A percentile compares a stretch with the other conserved stretches of the same genome.
These are phyloP conservation scores for Bos javanicus DNA, from an alignment of 2,113 vertebrate species.

Conservation along the genomic window DNA sequence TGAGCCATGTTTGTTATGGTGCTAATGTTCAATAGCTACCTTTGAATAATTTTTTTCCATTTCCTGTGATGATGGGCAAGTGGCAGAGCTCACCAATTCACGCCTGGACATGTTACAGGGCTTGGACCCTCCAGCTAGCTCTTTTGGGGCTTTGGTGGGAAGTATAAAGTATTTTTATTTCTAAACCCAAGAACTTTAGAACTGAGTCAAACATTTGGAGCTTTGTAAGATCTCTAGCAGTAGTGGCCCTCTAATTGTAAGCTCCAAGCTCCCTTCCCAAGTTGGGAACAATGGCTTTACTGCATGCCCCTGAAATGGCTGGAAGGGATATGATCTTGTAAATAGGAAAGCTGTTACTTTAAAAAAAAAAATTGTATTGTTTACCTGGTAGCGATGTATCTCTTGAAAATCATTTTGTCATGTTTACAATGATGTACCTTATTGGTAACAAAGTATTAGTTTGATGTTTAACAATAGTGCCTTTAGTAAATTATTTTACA, in stretches of 20 bases:
- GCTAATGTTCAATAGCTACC: constrained; percentile 44
- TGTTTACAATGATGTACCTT: constrained; percentile 66
- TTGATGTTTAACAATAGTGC: constrained; percentile 69
- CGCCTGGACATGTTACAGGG: neutral
- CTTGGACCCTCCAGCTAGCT: neutral
- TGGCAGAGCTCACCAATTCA: neutral
- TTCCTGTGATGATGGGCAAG: constrained; percentile 2
- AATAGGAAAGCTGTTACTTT: constrained; percentile 42
- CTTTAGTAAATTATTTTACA: constrained; percentile 75
- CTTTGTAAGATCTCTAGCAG: neutral
- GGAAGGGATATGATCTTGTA: neutral
- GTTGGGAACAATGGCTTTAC: neutral
- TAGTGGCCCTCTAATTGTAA: neutral
- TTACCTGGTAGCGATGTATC: constrained; percentile 51
- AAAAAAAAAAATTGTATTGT: constrained; percentile 11
- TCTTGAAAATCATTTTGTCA: constrained; percentile 52
- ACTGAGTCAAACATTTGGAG: constrained; percentile 18
- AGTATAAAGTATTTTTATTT: neutral
- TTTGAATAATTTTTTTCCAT: constrained; percentile 11
- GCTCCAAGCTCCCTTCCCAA: neutral
- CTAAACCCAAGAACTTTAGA: constrained; percentile 27
- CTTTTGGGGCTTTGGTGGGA: neutral
- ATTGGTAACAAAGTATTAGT: constrained; percentile 47
- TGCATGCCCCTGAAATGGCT: neutral
- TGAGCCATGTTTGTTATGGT: constrained; percentile 52